Base-by-base conservation (phyloP, 2,797 vertebrate species). In the Vireo griseus region DNA sequence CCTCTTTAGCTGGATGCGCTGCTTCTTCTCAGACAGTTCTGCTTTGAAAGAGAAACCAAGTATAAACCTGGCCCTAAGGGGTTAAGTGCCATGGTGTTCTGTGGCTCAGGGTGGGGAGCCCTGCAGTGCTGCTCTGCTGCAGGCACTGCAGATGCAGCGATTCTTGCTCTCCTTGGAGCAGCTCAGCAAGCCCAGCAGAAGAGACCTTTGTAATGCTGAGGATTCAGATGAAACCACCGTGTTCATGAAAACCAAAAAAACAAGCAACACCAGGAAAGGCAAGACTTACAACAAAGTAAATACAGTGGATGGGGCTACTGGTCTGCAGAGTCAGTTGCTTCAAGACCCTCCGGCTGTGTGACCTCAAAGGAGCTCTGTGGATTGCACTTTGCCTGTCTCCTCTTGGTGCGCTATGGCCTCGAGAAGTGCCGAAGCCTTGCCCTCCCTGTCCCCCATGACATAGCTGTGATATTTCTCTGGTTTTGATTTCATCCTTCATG, bases 381-480 rank as follows among this genome's bases (percentile, higher is more conserved):
- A 4, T 33, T 57, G 7, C 24, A 14, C 33, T 19, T 47, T 24
- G 19, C 35, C 55, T 50, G n/a, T 40, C 44, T 73, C 13, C 33
- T 54, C n/a, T 25, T 66, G 16, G 22, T 45, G n/a, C 19, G 2
- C 42, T 9, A 0, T 20, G 52, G 42, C 29, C 42, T 86, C 0
- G 0, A 13, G n/a, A 24, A 42, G 11, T 5, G 12, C 9, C 2
- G 0, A 29, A 47, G 47, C 29, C 29, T 62, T 33, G 59, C 48
- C 29, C 16, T 63, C 31, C 52, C 28, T 69, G 14, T 71, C 25
- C 18, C 18, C 47, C 20, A 1, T 35, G 42, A 14, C 28, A 8
- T 13, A 55, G 15, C 29, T 47, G 28, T 31, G 31, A 35, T 45
- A 18, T n/a, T 62, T 62, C 44, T 69, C 55, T 75, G 2, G 26